Evolutionary conservation across 2,888 invertebrate genomes (phyloP).

Genomic region (Acanthopleura granulata): DNA sequence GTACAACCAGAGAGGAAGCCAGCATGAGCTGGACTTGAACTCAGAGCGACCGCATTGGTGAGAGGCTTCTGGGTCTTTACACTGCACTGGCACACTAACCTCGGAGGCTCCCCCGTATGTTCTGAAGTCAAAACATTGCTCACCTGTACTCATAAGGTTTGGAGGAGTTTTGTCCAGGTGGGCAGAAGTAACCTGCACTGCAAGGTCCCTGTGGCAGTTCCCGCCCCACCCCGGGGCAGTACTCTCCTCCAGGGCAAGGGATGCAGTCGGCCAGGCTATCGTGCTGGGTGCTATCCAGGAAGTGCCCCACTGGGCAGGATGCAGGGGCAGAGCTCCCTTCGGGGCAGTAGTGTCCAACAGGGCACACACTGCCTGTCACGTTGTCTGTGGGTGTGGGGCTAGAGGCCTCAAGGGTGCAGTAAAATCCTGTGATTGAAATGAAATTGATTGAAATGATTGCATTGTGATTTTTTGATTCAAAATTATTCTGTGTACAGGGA

Average conservation of each 20-base stretch:
- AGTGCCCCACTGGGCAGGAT: slow-evolving; percentile 55
- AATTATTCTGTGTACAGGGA: no score
- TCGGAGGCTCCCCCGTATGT: no score
- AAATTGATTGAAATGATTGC: no score
- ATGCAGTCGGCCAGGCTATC: slow-evolving; percentile 53
- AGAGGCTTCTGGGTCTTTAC: no score
- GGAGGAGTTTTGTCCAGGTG: slow-evolving; percentile 59
- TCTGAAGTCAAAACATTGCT: slow-evolving; percentile 12
- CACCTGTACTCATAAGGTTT: slow-evolving; percentile 55
- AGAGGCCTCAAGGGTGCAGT: slow-evolving; percentile 52
- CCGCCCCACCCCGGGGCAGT: slow-evolving; percentile 57
- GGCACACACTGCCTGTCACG: slow-evolving; percentile 59
- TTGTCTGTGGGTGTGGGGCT: slow-evolving; percentile 51
- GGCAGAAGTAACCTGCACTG: slow-evolving; percentile 63
- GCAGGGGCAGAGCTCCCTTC: slow-evolving; percentile 36
- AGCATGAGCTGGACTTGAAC: no score
- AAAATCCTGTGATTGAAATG: slow-evolving; percentile 60
- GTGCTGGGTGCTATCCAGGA: slow-evolving; percentile 54
- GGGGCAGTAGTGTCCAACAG: slow-evolving; percentile 64
- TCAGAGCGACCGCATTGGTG: no score
- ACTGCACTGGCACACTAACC: no score
- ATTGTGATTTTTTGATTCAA: no score
- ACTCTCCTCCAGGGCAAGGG: slow-evolving; percentile 54
- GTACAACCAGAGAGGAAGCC: no score
- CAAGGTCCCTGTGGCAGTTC: slow-evolving; percentile 55